Evolutionary conservation across 2,797 vertebrate species (phyloP), one percentile per base, ranked within the genome.

Genomic region (Furcifer pardalis): DNA sequence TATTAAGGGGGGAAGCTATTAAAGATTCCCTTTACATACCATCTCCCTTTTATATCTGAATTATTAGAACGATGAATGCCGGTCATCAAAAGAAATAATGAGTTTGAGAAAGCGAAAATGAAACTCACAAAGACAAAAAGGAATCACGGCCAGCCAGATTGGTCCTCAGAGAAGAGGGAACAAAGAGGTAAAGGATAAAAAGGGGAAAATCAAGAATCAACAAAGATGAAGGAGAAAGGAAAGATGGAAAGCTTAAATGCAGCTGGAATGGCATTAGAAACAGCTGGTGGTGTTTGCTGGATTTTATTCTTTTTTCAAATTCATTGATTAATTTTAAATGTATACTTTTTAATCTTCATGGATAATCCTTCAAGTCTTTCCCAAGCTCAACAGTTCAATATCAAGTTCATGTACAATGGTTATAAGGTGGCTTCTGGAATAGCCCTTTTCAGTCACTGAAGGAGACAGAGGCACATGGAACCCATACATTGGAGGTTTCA

Each of bases 71-170:
- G 68, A 94, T 91, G 87, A 95, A 95, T 93, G 88, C 83, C 83
- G 83, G 87, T 87, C 91, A 94, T 93, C 88, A 93, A 93, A 93
- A 90, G 90, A 92, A 91, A 94, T 92, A 91, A 94, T 92, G 88
- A 92, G 85, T 88, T 93, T 91, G 91, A 94, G 87, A 92, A 92
- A 94, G 87, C 85, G 35, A 94, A 95, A 95, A 95, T 91, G 91
- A 93, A 93, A 93, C 68, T 84, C 44, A 44, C 49, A 92, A 94
- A 95, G 88, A 90, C 91, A 94, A 95, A 81, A 94, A 88, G 89
- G 93, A 95, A 94, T 92, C 89, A 85, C 79, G 90, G 83, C 83
- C 88, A 42, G 12, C 69, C 87, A 94, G 83, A 92, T 40, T 21
- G 35, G 78, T 92, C 91, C 90, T 87, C 69, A 84, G 91, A 94